phyloP scores from a whole-genome alignment of 2,888 invertebrate genomes.

The Brenthis daphne region DNA sequence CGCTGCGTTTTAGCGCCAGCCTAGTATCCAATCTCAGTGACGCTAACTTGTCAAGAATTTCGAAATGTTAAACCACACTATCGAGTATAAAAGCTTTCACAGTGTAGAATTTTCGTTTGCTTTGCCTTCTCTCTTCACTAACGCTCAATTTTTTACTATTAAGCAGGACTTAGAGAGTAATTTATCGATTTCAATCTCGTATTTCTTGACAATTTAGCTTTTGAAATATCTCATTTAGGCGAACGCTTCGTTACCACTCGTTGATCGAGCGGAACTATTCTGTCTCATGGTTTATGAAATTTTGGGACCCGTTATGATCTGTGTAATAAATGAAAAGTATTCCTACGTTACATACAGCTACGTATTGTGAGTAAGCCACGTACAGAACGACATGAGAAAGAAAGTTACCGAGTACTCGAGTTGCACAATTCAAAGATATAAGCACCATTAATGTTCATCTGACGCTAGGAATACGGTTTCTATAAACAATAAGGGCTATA shows the following conservation, averaged over 20 bases:
- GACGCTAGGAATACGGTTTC: slow-evolving; percentile 40
- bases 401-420: slow-evolving; percentile 67
- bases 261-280: slow-evolving; percentile 68
- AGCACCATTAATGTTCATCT: slow-evolving; percentile 47
- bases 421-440: slow-evolving; percentile 62
- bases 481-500: slow-evolving; percentile 33
- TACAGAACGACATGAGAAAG: slow-evolving; percentile 49
- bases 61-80: slow-evolving; percentile 44
- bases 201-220: slow-evolving; percentile 56
- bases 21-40: slow-evolving; percentile 67
- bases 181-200: slow-evolving; percentile 26
- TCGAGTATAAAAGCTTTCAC: slow-evolving; percentile 18
- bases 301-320: slow-evolving; percentile 45
- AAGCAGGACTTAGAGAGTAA: slow-evolving; percentile 19
- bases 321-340: slow-evolving; percentile 43
- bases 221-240: slow-evolving; percentile 59
- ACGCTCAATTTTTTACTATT: slow-evolving; percentile 30
- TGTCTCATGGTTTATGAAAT: slow-evolving; percentile 71
- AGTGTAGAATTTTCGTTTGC: slow-evolving; percentile 13
- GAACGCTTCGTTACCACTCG: slow-evolving; percentile 71
- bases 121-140: slow-evolving; percentile 18
- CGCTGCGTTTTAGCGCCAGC: slow-evolving; percentile 63
- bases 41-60: slow-evolving; percentile 58
- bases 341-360: slow-evolving; percentile 20
- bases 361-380: slow-evolving; percentile 28